Evolutionary conservation across 1,140 invertebrate genomes (phyloP).

Genomic region (Penaeus japonicus): DNA sequence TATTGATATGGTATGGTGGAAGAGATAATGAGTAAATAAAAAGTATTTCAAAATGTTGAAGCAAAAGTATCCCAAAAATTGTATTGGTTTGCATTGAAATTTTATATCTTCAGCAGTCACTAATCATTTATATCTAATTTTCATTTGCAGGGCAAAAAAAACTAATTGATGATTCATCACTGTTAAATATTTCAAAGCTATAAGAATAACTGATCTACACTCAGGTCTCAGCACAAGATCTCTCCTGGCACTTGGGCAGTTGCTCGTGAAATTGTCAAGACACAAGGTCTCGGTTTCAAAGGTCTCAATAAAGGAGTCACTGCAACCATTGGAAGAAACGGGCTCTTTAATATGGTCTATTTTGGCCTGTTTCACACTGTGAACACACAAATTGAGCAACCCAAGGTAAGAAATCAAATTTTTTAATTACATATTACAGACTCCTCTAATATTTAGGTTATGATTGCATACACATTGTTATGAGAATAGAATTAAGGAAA

Average conservation of each 20-base stretch:
- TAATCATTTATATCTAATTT: not conserved
- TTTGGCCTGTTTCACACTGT: constrained; percentile 46
- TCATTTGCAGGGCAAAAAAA: not conserved
- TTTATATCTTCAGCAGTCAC: no score
- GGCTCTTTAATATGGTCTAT: constrained; percentile 39
- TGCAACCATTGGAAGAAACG: constrained; percentile 45
- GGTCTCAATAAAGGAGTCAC: constrained; percentile 48
- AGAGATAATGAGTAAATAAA: no score
- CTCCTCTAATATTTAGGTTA: no score
- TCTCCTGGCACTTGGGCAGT: constrained; percentile 39
- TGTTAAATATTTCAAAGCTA: no score
- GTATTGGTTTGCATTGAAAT: no score
- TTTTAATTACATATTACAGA: no score
- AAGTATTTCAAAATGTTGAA: no score
- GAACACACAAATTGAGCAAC: constrained; percentile 32
- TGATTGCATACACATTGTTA: no score
- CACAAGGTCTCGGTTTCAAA: constrained; percentile 35
- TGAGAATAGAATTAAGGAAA: no score
- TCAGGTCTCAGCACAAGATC: constrained; percentile 32
- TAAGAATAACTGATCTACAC: not conserved
- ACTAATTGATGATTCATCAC: not conserved
- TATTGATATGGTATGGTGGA: no score
- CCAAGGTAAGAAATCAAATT: not conserved
- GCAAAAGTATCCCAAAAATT: no score
- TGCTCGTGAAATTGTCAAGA: constrained; percentile 38